Percentiles rank a stretch among this genome's conserved stretches.
Evolutionary conservation across 2,888 invertebrate species (phyloP).

Genomic region (Oscheius sp.): DNA sequence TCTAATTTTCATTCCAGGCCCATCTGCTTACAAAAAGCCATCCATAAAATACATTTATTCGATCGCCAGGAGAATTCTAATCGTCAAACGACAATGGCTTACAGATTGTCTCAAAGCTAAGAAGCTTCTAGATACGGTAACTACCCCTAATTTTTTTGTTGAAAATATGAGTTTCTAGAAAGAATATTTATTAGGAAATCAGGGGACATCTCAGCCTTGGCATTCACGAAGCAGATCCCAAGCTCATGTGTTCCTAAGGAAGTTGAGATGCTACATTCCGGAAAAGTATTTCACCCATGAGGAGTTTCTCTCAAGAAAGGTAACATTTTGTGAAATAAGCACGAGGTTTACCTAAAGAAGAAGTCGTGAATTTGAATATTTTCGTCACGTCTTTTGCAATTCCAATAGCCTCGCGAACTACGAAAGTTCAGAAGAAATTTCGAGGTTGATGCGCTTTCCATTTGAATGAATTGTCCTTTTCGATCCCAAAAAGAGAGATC

Average conservation of each 20-base stretch:
- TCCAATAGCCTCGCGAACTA: too few relatives aligned
- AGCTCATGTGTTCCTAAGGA: neutral
- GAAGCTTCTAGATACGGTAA: constrained; percentile 4
- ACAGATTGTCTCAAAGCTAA: constrained; percentile 30
- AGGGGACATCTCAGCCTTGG: neutral
- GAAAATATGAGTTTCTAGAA: too few relatives aligned
- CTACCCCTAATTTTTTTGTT: neutral
- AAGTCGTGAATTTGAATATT: too few relatives aligned
- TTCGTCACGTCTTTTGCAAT: too few relatives aligned
- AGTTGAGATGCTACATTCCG: neutral
- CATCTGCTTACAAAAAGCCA: neutral
- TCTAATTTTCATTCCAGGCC: neutral
- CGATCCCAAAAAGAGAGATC: too few relatives aligned
- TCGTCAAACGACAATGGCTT: constrained; percentile 35
- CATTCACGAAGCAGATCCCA: neutral
- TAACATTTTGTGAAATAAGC: too few relatives aligned
- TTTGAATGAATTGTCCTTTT: too few relatives aligned
- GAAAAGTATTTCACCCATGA: neutral
- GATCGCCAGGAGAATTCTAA: neutral
- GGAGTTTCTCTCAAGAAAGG: neutral
- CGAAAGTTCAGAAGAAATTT: too few relatives aligned
- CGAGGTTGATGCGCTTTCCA: too few relatives aligned
- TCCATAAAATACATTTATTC: neutral
- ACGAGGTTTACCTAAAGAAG: too few relatives aligned
- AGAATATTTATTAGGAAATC: too few relatives aligned